Base-by-base conservation (phyloP, 2,113 vertebrate species). In the Tupaia chinensis region DNA sequence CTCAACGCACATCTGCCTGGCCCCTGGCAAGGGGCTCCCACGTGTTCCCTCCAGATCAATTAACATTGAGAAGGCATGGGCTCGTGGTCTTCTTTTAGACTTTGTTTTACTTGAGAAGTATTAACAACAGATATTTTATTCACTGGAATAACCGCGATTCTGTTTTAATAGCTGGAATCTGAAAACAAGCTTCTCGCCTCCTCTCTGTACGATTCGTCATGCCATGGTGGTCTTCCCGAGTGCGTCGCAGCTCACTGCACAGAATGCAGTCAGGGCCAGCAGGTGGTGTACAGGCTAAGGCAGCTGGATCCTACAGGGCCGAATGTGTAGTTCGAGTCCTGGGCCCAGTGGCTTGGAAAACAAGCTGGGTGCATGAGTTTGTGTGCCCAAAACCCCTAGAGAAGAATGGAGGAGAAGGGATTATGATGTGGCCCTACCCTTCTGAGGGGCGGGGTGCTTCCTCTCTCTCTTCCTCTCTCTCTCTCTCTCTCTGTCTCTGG, bases 71-170 rank as follows among this genome's bases (percentile, higher is more conserved):
- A 34, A 80, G 11, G 19, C 11, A 20, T 4, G 60, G 60, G 32
- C 27, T 94, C 27, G 56, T 32, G 70, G 19, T 22, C 84, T 69
- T 53, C 44, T 85, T 70, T 82, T 15, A 72, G 61, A 78, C 44
- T 72, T 34, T 70, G 56, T 60, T 16, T 81, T 94, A 25, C 63
- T 65, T 63, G 76, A 74, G 85, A 81, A 95, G 60, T 66, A 69
- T 83, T 95, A 96, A 70, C 66, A 93, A 83, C 60, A 86, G 74
- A 27, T 60, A 25, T 76, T 65, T 74, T n/a, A n/a, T 27, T 90
- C n/a, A 66, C 53, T 63, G 68, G 3, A 87, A 27, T 70, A 78
- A 82, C 9, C 53, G 19, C 27, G 54, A 60, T 74, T 89, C 54
- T 63, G 29, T 63, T 82, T 72, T 25, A 93, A 66, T 72, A 78